Percentiles rank a stretch among this genome's conserved stretches.
phyloP scores from a whole-genome alignment of 2,797 vertebrate species.

The Darevskia nairensis region DNA sequence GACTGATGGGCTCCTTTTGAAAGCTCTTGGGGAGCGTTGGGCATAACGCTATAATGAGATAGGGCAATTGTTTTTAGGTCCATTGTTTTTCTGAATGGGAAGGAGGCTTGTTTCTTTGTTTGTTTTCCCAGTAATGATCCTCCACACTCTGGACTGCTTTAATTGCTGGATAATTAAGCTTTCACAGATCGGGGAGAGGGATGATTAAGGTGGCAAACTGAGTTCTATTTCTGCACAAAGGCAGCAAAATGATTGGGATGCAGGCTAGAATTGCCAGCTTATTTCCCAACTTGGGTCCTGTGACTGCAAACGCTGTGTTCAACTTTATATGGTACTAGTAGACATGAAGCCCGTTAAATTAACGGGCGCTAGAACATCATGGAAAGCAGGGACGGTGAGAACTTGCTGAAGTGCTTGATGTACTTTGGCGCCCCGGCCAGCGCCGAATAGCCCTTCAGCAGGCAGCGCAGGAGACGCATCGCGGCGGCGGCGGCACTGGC shows the following conservation, averaged over 20 bases:
- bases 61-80: not conserved
- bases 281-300: not conserved
- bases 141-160: slow-evolving; percentile 6
- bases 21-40: not conserved
- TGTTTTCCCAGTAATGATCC: not conserved
- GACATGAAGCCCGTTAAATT: no score
- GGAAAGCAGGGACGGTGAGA: no score
- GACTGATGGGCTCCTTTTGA: not conserved
- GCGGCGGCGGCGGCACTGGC: no score
- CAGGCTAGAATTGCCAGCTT: not conserved
- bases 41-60: not conserved
- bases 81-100: slow-evolving; percentile 1
- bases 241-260: not conserved
- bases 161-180: slow-evolving; percentile 12
- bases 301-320: not conserved
- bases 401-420: no score
- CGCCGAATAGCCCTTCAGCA: no score
- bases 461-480: no score
- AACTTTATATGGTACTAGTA: not conserved
- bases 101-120: not conserved
- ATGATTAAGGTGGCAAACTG: not conserved
- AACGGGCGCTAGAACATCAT: no score
- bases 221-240: not conserved
- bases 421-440: no score
- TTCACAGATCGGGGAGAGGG: not conserved